These are phyloP conservation scores for Drosophila parabipectinata DNA, from an alignment of 1,140 invertebrate species.

Conservation along the genomic window DNA sequence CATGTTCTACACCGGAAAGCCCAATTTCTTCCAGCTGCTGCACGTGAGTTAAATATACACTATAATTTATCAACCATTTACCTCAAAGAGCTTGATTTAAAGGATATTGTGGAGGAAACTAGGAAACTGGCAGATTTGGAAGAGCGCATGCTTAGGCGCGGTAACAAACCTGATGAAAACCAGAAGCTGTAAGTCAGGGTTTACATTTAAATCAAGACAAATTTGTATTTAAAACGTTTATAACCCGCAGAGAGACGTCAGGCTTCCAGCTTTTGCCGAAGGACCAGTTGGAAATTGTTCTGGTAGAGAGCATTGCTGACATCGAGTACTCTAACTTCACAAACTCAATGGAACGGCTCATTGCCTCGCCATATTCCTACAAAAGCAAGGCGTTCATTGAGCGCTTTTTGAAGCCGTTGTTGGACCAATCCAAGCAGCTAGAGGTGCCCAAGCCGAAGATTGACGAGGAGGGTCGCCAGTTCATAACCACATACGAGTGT, in stretches of 20 bases:
- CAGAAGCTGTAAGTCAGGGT: conserved; percentile 85
- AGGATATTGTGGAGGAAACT: conserved; percentile 88
- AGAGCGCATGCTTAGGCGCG: conserved; percentile 87
- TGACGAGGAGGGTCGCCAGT: conserved; percentile 88
- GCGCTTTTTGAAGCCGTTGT: conserved; percentile 87
- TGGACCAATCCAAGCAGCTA: conserved; percentile 85
- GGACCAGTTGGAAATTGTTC: conserved; percentile 87
- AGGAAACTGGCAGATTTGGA: conserved; percentile 88
- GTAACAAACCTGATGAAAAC: conserved; percentile 86
- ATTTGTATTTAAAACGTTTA: neutral
- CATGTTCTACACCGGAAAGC: conserved; percentile 94
- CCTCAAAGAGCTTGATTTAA: neutral
- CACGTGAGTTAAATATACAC: conserved; percentile 87
- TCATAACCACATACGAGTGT: conserved; percentile 88
- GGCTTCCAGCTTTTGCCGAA: conserved; percentile 89
- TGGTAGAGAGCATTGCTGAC: conserved; percentile 91
- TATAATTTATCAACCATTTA: neutral
- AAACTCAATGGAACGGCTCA: conserved; percentile 89
- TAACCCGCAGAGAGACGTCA: conserved; percentile 84
- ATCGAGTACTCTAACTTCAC: conserved; percentile 91
- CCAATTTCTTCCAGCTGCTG: conserved; percentile 92
- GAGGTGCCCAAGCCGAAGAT: conserved; percentile 87
- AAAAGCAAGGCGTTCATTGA: conserved; percentile 89
- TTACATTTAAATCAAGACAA: too few species aligned
- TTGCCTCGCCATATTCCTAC: conserved; percentile 89